Conservation (phyloP, 2,888 invertebrate species). For the Cacoxenus indagator region DNA sequence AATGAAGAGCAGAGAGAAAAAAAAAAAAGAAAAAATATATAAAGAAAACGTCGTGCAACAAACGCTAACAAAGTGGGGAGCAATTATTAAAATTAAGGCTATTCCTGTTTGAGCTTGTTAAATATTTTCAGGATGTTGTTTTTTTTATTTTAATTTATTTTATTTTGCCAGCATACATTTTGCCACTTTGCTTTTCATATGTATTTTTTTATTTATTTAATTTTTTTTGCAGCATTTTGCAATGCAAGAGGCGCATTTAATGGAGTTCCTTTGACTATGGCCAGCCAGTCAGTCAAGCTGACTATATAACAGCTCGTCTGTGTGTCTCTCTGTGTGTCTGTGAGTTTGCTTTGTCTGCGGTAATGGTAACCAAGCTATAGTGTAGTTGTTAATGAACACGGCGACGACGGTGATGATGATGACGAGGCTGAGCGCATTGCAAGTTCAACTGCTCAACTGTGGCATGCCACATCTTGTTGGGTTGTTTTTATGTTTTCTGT, state of each 20-base stretch:
- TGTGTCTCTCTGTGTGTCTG: neutral
- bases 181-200: neutral
- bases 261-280: slow-evolving; percentile 8
- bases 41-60: neutral
- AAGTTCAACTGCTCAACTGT: neutral
- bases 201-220: neutral
- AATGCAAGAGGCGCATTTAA: slow-evolving; percentile 2
- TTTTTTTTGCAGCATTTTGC: neutral
- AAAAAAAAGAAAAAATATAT: neutral
- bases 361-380: slow-evolving; percentile 26
- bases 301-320: neutral
- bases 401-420: neutral
- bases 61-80: too few relatives aligned
- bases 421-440: neutral
- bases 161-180: neutral
- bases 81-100: slow-evolving; percentile 5
- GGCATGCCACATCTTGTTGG: neutral
- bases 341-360: neutral
- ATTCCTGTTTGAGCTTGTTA: neutral
- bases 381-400: slow-evolving; percentile 13
- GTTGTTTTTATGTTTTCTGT: neutral
- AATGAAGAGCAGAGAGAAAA: neutral
- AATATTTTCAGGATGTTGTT: neutral
- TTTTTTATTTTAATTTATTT: neutral
- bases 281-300: neutral